Percentiles rank a stretch among this genome's conserved stretches.
Evolutionary conservation across 2,113 vertebrate species (phyloP).

Genomic region (Burhinus bistriatus): DNA sequence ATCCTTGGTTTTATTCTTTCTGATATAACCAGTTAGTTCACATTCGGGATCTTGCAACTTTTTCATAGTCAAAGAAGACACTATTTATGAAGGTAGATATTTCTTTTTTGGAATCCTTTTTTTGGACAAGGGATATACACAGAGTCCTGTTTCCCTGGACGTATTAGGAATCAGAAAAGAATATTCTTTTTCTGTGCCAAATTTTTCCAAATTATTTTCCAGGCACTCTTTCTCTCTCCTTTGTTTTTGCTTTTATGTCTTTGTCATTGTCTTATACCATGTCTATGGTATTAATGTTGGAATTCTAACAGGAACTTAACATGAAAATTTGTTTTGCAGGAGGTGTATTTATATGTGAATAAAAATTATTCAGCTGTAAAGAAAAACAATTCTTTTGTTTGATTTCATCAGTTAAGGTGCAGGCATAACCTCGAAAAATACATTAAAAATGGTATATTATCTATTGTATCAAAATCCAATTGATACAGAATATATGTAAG

Average conservation of each 20-base stretch:
- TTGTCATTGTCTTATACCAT: not conserved
- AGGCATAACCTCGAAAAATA: not conserved
- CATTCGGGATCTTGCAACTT: not conserved
- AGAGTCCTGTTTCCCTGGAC: not conserved
- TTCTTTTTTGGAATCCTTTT: not conserved
- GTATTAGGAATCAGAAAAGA: not conserved
- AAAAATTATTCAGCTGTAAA: not conserved
- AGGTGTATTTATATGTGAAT: not conserved
- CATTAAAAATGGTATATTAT: not conserved
- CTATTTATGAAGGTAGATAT: not conserved
- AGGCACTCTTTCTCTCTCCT: not conserved
- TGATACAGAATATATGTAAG: not conserved
- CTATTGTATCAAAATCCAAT: not conserved
- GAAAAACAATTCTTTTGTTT: not conserved
- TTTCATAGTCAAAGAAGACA: not conserved
- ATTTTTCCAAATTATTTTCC: not conserved
- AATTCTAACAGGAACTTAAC: not conserved
- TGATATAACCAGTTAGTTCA: not conserved
- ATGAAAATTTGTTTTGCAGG: not conserved
- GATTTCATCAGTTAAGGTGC: not conserved
- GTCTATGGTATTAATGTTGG: not conserved
- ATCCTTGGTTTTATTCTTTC: not conserved
- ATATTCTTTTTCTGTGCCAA: not conserved
- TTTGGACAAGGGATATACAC: not conserved
- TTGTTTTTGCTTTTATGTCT: not conserved